Evolutionary conservation across 2,113 vertebrate species (phyloP).

Genomic region (Stomatorhinus ivindoensis): DNA sequence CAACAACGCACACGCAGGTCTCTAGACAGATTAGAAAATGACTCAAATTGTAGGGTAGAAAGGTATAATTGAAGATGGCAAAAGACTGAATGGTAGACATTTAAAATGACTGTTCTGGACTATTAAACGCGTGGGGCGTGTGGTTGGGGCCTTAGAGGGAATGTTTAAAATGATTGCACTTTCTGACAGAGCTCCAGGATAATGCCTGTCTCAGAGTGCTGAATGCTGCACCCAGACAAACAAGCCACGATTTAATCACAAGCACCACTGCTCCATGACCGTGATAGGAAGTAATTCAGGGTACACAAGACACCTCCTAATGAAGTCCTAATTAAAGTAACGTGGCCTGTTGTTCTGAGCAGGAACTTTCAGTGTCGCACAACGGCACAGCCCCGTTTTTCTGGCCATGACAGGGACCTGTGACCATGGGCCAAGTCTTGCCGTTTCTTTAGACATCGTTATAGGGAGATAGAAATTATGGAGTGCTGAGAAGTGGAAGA

Average conservation of each 20-base stretch:
- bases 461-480: neutral
- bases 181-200: slow-evolving; percentile 70
- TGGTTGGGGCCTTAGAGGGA: slow-evolving; percentile 73
- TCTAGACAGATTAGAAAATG: slow-evolving; percentile 92
- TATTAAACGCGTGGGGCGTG: slow-evolving; percentile 82
- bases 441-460: neutral
- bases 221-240: slow-evolving; percentile 40
- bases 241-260: slow-evolving; percentile 50
- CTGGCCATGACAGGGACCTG: neutral
- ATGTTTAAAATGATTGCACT: slow-evolving; percentile 75
- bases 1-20: slow-evolving; percentile 63
- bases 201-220: slow-evolving; percentile 57
- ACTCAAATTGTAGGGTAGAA: slow-evolving; percentile 97
- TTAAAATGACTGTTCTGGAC: slow-evolving; percentile 94
- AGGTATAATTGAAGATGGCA: slow-evolving; percentile 99
- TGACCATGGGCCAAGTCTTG: neutral
- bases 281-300: slow-evolving; percentile 52
- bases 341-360: slow-evolving; percentile 38
- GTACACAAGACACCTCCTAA: slow-evolving; percentile 54
- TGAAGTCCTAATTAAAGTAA: slow-evolving; percentile 57
- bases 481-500: neutral
- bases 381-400: neutral
- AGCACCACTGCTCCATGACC: slow-evolving; percentile 40
- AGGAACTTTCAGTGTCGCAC: slow-evolving; percentile 23
- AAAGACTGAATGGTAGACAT: slow-evolving; percentile 95